Percentiles rank a stretch among this genome's conserved stretches.
phyloP scores from a whole-genome alignment of 2,113 vertebrate species.

The Suricata suricatta region DNA sequence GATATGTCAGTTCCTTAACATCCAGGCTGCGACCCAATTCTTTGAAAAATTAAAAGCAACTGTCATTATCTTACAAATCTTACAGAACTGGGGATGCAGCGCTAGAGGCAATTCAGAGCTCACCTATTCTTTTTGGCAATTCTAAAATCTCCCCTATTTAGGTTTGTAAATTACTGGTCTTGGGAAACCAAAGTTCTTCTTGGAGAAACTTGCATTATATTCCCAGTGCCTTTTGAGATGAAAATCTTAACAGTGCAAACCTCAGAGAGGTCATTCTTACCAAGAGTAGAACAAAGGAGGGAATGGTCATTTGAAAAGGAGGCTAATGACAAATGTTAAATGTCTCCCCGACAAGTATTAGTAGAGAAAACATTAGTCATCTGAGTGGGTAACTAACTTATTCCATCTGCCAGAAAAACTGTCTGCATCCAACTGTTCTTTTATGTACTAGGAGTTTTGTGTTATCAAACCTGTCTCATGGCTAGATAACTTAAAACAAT shows the following conservation, averaged over 20 bases:
- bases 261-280: not conserved
- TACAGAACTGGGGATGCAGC: not conserved
- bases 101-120: not conserved
- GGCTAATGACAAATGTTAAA: not conserved
- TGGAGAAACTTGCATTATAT: not conserved
- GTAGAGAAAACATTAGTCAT: not conserved
- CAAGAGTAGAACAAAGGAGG: not conserved
- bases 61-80: not conserved
- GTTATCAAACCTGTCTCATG: not conserved
- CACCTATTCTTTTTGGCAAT: not conserved
- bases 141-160: not conserved
- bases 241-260: not conserved
- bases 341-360: not conserved
- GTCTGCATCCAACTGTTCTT: not conserved
- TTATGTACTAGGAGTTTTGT: not conserved
- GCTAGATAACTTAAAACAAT: not conserved
- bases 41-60: not conserved
- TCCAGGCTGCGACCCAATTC: not conserved
- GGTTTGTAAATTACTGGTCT: not conserved
- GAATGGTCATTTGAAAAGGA: not conserved
- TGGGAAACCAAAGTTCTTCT: not conserved
- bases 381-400: not conserved
- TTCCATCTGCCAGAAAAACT: not conserved
- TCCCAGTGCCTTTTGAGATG: not conserved
- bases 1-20: not conserved